phyloP scores from a whole-genome alignment of 1,140 invertebrate species.

The Lepeophtheirus salmonis region DNA sequence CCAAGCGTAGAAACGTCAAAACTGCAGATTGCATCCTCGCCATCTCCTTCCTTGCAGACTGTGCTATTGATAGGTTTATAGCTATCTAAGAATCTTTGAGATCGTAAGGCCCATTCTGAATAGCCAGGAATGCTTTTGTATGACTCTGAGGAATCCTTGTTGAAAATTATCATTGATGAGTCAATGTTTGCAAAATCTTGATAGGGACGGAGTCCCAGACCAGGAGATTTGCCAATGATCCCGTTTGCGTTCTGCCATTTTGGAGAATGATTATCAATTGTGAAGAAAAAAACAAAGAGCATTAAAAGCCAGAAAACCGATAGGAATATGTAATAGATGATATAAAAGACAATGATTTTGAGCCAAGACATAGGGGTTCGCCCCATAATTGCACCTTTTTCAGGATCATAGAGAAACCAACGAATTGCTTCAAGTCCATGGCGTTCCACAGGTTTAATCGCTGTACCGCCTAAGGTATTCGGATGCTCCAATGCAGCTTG shows the following conservation, averaged over 20 bases:
- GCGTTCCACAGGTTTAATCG: conserved; percentile 9
- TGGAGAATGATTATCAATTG: conserved; percentile 26
- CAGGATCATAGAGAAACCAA: background rate
- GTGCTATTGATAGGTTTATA: background rate
- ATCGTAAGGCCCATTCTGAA: background rate
- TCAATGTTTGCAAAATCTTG: background rate
- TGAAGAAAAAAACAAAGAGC: conserved; percentile 78
- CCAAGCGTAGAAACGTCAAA: conserved; percentile 41
- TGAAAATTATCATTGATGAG: conserved; percentile 13
- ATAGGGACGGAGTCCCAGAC: conserved; percentile 1
- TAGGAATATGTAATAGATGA: conserved; percentile 73
- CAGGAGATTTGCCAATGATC: conserved; percentile 4
- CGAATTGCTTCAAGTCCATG: conserved; percentile 16
- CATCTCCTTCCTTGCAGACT: background rate
- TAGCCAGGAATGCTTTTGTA: background rate
- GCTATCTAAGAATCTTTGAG: background rate
- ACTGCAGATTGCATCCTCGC: conserved; percentile 10
- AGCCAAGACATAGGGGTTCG: conserved; percentile 12
- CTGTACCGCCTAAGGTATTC: conserved; percentile 6
- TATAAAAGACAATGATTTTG: conserved; percentile 69
- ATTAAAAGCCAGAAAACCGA: conserved; percentile 72
- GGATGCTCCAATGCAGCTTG: background rate
- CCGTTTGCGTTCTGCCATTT: background rate
- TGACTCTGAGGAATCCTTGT: background rate
- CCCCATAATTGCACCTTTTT: conserved; percentile 3